A percentile compares a stretch with the other conserved stretches of the same genome.
phyloP scores from a whole-genome alignment of 23 tunicate genomes.

The Phallusia fumigata region DNA sequence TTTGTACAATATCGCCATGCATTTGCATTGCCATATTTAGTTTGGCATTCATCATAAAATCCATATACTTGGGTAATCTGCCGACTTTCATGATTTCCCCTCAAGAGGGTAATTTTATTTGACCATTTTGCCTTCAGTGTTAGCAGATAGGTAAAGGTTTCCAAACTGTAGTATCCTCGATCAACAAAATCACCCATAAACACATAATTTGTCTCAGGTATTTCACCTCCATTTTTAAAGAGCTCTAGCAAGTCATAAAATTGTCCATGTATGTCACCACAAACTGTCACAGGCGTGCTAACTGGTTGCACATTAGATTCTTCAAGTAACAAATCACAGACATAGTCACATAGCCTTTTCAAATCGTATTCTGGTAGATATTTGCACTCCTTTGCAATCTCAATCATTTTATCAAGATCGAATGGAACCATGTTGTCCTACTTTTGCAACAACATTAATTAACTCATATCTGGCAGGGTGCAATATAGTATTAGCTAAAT shows the following conservation, averaged over 20 bases:
- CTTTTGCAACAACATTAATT: too few species aligned
- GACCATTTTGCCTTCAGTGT: slow-evolving; percentile 90
- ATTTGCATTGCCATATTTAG: slow-evolving; percentile 92
- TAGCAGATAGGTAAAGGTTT: slow-evolving; percentile 89
- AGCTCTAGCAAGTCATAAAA: slow-evolving; percentile 95
- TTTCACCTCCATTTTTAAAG: slow-evolving; percentile 93
- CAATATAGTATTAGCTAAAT: too few species aligned
- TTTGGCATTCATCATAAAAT: slow-evolving; percentile 95
- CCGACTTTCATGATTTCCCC: slow-evolving; percentile 98
- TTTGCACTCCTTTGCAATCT: slow-evolving; percentile 78
- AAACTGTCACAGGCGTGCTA: slow-evolving; percentile 94
- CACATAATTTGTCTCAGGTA: slow-evolving; percentile 93
- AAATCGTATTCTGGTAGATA: slow-evolving; percentile 95
- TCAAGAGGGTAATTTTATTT: slow-evolving; percentile 71
- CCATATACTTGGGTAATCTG: slow-evolving; percentile 99
- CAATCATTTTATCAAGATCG: slow-evolving; percentile 87
- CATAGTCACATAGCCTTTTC: slow-evolving; percentile 86
- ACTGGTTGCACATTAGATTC: slow-evolving; percentile 99
- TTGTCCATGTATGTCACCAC: slow-evolving; percentile 99
- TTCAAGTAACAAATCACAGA: slow-evolving; percentile 81
- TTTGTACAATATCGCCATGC: slow-evolving; percentile 99
- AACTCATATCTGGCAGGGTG: too few species aligned
- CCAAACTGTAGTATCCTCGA: slow-evolving; percentile 94
- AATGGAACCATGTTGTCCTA: slow-evolving; percentile 40
- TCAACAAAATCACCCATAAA: slow-evolving; percentile 99